Evolutionary conservation across 2,113 vertebrate species (phyloP).

Genomic region (Clarias gariepinus): DNA sequence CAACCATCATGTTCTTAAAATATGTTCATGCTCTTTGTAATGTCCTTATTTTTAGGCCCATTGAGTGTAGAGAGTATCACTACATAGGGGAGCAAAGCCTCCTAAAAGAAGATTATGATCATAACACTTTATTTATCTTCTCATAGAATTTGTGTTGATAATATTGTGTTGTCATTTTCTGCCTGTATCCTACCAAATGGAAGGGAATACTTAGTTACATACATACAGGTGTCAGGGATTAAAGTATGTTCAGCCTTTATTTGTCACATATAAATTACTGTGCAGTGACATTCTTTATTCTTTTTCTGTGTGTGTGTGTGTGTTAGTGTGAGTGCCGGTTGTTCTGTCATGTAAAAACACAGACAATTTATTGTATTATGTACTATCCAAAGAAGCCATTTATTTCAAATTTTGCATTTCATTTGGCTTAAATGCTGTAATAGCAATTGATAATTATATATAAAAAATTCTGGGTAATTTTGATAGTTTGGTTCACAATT

Average conservation of each 20-base stretch:
- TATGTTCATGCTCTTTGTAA: not conserved
- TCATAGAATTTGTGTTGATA: not conserved
- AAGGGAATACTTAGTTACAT: too few relatives aligned
- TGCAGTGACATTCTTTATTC: too few relatives aligned
- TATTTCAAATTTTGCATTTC: not conserved
- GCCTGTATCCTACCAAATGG: too few relatives aligned
- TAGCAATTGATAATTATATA: not conserved
- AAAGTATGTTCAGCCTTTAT: too few relatives aligned
- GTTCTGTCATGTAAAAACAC: too few relatives aligned
- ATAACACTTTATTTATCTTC: too few relatives aligned
- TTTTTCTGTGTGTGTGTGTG: too few relatives aligned
- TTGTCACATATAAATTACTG: too few relatives aligned
- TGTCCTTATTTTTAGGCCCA: not conserved
- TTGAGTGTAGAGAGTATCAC: not conserved
- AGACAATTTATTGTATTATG: not conserved
- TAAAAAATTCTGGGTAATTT: too few relatives aligned
- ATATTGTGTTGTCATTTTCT: not conserved
- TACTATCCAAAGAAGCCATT: not conserved
- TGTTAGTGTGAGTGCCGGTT: too few relatives aligned
- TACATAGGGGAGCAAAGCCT: not conserved
- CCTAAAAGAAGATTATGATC: not conserved
- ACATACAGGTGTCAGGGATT: too few relatives aligned
- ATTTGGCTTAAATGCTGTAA: not conserved
- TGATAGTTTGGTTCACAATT: not conserved
- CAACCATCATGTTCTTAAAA: not conserved